Evolutionary conservation across 2,888 invertebrate genomes (phyloP).

Genomic region (Troilus luridus): DNA sequence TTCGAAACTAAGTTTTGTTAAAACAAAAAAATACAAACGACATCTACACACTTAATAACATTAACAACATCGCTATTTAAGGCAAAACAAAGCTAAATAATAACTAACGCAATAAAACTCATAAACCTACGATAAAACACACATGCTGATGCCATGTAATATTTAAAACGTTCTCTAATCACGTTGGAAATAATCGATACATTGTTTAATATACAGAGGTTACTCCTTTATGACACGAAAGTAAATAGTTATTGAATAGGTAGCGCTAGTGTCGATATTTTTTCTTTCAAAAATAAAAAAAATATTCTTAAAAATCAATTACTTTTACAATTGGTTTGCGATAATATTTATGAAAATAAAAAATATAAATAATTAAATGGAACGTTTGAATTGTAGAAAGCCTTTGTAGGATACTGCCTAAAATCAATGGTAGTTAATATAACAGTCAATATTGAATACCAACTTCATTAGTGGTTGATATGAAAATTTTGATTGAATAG

Average conservation of each 20-base stretch:
- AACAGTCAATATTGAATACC: neutral
- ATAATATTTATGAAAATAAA: neutral
- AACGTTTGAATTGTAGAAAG: neutral
- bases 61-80: neutral
- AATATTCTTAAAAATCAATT: neutral
- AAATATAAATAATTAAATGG: neutral
- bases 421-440: constrained; percentile 24
- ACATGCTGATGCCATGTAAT: neutral
- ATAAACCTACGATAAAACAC: neutral
- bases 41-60: neutral
- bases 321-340: neutral
- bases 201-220: neutral
- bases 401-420: neutral
- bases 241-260: neutral
- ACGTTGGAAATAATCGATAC: constrained; percentile 2
- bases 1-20: neutral
- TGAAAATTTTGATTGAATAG: neutral
- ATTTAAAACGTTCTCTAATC: neutral
- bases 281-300: no score
- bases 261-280: neutral
- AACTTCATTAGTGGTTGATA: neutral
- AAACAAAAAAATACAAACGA: neutral
- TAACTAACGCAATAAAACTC: neutral
- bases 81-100: neutral
- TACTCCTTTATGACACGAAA: neutral